These are phyloP conservation scores for Isaurus tuberculatus DNA, from an alignment of 92 coral and sea anemone species.

Conservation along the genomic window DNA sequence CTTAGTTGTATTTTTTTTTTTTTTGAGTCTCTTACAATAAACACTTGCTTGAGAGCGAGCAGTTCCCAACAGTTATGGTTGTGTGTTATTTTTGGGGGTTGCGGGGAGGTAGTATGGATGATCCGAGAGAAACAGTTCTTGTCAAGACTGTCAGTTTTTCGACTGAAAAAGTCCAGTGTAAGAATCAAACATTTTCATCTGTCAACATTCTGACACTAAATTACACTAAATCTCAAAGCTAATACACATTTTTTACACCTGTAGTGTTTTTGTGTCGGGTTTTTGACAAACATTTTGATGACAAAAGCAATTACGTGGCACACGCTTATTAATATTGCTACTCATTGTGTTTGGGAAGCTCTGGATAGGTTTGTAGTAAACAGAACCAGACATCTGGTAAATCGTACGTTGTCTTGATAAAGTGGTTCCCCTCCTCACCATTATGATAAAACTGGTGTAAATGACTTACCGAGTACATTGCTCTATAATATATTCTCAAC, in stretches of 20 bases:
- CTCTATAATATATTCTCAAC: too few species aligned
- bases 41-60: too few species aligned
- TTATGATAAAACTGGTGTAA: neutral
- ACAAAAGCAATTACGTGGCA: constrained; percentile 8
- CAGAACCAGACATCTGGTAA: constrained; percentile 4
- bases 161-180: neutral
- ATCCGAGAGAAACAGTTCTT: too few species aligned
- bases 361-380: constrained; percentile 5
- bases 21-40: too few species aligned
- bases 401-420: neutral
- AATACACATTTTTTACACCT: neutral
- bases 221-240: neutral
- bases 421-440: neutral
- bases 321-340: neutral
- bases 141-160: neutral
- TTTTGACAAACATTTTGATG: neutral
- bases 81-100: too few species aligned
- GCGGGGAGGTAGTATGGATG: too few species aligned
- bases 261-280: neutral
- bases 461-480: neutral
- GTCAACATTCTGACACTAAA: neutral
- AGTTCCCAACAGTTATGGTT: too few species aligned
- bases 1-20: too few species aligned
- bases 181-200: neutral
- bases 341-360: neutral